Evolutionary conservation across 2,888 invertebrate species (phyloP).

Genomic region (Apodemia duryi): DNA sequence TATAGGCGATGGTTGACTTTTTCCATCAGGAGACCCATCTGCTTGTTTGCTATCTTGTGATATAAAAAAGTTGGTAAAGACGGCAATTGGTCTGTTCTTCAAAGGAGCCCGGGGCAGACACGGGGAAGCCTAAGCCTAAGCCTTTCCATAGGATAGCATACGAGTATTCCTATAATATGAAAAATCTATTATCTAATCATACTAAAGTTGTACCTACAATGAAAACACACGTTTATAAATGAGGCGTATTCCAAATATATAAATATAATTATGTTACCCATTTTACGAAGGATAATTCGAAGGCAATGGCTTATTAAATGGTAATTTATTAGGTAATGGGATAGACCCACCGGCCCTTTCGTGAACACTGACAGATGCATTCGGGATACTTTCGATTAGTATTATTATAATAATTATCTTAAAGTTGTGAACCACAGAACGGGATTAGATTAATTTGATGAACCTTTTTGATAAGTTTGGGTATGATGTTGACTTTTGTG

Average conservation of each 20-base stretch:
- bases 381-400: slow-evolving; percentile 22
- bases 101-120: too few species aligned
- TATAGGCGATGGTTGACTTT: too few species aligned
- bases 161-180: too few species aligned
- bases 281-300: slow-evolving; percentile 50
- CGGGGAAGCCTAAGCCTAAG: too few species aligned
- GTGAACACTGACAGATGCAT: slow-evolving; percentile 47
- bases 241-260: slow-evolving; percentile 57
- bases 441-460: slow-evolving; percentile 4
- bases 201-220: slow-evolving; percentile 33
- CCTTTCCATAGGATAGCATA: too few species aligned
- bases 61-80: too few species aligned
- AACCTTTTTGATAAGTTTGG: not conserved
- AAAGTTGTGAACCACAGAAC: not conserved
- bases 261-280: slow-evolving; percentile 51
- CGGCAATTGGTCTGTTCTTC: too few species aligned
- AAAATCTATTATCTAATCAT: not conserved
- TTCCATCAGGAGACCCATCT: too few species aligned
- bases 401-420: not conserved
- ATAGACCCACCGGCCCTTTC: slow-evolving; percentile 37
- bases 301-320: slow-evolving; percentile 48
- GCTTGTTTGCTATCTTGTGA: too few species aligned
- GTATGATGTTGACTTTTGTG: too few species aligned
- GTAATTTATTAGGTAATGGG: slow-evolving; percentile 54
- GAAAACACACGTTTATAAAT: slow-evolving; percentile 42